Evolutionary conservation across 2,888 invertebrate species (phyloP), one percentile per base, ranked within the genome.

Genomic region (Pediacus dermestoides): DNA sequence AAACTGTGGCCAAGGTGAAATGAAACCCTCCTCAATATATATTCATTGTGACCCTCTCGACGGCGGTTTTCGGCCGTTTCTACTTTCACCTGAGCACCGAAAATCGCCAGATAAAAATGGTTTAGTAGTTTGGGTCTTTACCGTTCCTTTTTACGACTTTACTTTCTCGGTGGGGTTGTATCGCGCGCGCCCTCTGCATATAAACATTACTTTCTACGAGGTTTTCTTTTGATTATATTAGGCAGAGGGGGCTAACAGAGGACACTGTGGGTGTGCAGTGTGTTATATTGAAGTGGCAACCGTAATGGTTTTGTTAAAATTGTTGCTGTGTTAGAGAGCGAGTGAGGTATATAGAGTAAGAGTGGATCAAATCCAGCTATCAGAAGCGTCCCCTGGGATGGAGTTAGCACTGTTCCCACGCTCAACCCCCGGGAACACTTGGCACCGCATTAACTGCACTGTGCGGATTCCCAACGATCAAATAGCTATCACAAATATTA

Each of bases 11-110:
- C 3, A 23, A 6, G 10, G 42, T 30, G 30, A 35, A 25, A 30
- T 34, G 21, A 14, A 34, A 15, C 11, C 30, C 13, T 11, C 25
- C 42, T 44, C 46, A 50, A 51, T 55, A 60, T 59, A 61, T 60
- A 59, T 61, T 60, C 60, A 61, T 60, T 59, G 58, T 55, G 55
- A 58, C 55, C 57, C 59, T 58, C 54, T 45, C 36, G 55, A 56
- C 56, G 57, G 57, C 55, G 58, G 59, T 58, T 57, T 58, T 56
- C 52, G 55, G 50, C 55, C 55, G 56, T 60, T 60, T 55, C 58
- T 53, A 55, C 60, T 60, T 23, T 3, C 60, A 60, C 61, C 60
- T 61, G 60, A 59, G 52, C 59, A 52, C 55, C 42, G 55, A 52
- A 56, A 59, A 55, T 52, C 55, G 52, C 59, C 46, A 57, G 59